Percentiles rank a stretch among this genome's conserved stretches.
Evolutionary conservation across 2,113 vertebrate species (phyloP).

Genomic region (Takifugu flavidus): DNA sequence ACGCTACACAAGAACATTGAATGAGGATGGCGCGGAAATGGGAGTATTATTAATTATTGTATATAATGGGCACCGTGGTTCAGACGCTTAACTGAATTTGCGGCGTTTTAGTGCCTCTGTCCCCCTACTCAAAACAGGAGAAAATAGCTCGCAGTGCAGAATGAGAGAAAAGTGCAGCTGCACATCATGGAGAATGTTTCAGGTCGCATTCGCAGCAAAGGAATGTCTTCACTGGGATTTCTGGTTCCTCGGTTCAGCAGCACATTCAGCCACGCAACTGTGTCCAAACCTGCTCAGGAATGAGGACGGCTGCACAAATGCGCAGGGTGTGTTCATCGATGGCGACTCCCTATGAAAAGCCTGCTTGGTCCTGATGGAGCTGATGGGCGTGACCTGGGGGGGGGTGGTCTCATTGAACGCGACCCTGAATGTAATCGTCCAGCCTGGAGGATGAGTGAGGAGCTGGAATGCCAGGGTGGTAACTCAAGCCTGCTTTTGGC

Average conservation of each 20-base stretch:
- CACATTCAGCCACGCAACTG: conserved; percentile 30
- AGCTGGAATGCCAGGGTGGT: conserved; percentile 47
- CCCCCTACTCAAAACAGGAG: too few relatives aligned
- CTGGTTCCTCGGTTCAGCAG: conserved; percentile 2
- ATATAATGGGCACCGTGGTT: too few relatives aligned
- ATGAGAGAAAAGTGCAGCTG: too few relatives aligned
- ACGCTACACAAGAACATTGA: neutral
- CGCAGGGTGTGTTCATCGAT: conserved; percentile 24
- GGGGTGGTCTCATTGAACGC: neutral
- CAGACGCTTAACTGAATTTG: too few relatives aligned
- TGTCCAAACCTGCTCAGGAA: conserved; percentile 54
- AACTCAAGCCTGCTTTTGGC: conserved; percentile 59
- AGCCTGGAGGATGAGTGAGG: conserved; percentile 42
- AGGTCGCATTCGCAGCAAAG: too few relatives aligned
- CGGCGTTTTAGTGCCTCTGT: too few relatives aligned
- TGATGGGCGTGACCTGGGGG: conserved; percentile 4
- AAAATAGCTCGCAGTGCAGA: too few relatives aligned
- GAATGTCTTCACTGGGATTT: too few relatives aligned
- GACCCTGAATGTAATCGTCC: neutral
- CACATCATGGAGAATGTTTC: too few relatives aligned
- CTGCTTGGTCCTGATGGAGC: conserved; percentile 20
- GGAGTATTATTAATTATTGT: too few relatives aligned
- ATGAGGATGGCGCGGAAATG: too few relatives aligned
- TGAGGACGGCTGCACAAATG: conserved; percentile 33
- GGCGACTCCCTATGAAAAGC: conserved; percentile 33